phyloP scores from a whole-genome alignment of 2,113 vertebrate genomes.

The Myotis yumanensis region DNA sequence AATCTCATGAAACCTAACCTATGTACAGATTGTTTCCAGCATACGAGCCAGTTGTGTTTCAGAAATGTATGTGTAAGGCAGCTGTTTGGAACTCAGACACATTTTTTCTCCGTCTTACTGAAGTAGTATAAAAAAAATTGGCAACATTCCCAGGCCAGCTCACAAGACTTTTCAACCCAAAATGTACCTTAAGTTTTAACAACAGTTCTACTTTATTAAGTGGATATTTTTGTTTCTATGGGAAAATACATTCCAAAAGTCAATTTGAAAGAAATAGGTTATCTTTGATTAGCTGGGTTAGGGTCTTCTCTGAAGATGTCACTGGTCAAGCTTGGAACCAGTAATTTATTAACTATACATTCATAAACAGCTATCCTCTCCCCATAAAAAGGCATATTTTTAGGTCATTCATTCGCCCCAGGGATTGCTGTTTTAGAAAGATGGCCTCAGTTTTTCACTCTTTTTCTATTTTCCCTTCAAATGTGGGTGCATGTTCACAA shows the following conservation, averaged over 20 bases:
- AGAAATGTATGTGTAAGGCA: slow-evolving; percentile 69
- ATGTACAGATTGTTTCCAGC: slow-evolving; percentile 53
- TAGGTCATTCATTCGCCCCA: not conserved
- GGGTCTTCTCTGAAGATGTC: not conserved
- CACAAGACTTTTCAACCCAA: slow-evolving; percentile 57
- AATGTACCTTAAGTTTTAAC: slow-evolving; percentile 56
- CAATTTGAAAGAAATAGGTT: slow-evolving; percentile 14
- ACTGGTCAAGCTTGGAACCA: not conserved
- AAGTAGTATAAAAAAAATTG: slow-evolving; percentile 62
- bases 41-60: slow-evolving; percentile 61
- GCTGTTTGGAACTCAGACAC: slow-evolving; percentile 72
- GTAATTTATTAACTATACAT: not conserved
- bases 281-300: not conserved
- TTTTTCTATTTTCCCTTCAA: not conserved
- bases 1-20: slow-evolving; percentile 66
- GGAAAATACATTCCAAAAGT: slow-evolving; percentile 15
- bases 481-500: not conserved
- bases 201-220: slow-evolving; percentile 41
- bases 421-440: not conserved
- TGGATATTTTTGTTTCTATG: slow-evolving; percentile 48
- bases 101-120: slow-evolving; percentile 4
- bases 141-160: slow-evolving; percentile 58
- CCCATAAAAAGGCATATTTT: not conserved
- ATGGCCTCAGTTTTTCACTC: not conserved
- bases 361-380: not conserved